A percentile compares a stretch with the other conserved stretches of the same genome.
Evolutionary conservation across 2,888 invertebrate genomes (phyloP).

Genomic region (Latheticus oryzae): DNA sequence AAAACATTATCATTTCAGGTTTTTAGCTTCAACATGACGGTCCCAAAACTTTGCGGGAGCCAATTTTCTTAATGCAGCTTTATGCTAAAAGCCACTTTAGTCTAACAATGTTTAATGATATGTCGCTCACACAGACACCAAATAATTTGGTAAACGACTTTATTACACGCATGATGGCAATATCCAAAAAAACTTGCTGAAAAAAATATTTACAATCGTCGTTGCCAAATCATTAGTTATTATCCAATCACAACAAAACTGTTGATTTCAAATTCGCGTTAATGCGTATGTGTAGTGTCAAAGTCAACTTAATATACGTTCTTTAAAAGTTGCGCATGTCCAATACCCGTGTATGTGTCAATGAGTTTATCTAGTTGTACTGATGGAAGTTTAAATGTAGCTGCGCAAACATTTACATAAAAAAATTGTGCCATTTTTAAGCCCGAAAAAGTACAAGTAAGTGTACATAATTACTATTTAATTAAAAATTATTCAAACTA

Average conservation of each 20-base stretch:
- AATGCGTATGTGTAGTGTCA: slow-evolving; percentile 26
- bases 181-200: too few relatives aligned
- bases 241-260: too few relatives aligned
- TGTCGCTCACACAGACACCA: slow-evolving; percentile 18
- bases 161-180: slow-evolving; percentile 8
- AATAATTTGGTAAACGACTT: slow-evolving; percentile 18
- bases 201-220: too few relatives aligned
- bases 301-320: slow-evolving; percentile 35
- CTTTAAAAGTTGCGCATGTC: slow-evolving; percentile 25
- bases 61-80: slow-evolving; percentile 33
- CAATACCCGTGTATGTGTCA: slow-evolving; percentile 21
- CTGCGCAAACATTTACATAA: slow-evolving; percentile 5
- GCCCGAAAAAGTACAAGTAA: background rate
- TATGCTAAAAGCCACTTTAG: slow-evolving; percentile 34
- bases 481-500: too few relatives aligned
- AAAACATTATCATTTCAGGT: too few relatives aligned
- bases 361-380: slow-evolving; percentile 31
- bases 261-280: slow-evolving; percentile 13
- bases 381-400: slow-evolving; percentile 28
- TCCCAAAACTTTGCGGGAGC: slow-evolving; percentile 4
- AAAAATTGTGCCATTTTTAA: slow-evolving; percentile 3
- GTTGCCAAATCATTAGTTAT: too few relatives aligned
- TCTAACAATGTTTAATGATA: slow-evolving; percentile 24
- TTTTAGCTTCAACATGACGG: too few relatives aligned
- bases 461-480: too few relatives aligned